Conservation (phyloP, 2,113 vertebrate species). For the human region DNA sequence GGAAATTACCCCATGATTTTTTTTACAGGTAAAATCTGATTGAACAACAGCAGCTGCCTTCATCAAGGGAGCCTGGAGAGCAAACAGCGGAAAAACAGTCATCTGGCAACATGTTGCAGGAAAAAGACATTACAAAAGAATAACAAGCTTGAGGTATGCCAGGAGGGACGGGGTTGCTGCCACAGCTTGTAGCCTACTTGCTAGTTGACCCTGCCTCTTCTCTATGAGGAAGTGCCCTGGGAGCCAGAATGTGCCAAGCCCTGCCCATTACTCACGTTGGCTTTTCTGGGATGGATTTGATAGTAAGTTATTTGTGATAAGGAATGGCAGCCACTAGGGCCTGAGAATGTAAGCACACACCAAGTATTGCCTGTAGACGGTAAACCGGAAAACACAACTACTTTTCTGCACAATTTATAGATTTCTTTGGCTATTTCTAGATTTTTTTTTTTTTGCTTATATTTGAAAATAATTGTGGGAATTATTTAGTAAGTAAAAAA, state of each 20-base stretch:
- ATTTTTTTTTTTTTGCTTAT: not conserved
- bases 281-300: not conserved
- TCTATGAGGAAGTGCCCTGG: fast-evolving
- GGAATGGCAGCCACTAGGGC: not conserved
- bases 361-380: not conserved
- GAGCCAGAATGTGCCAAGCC: not conserved
- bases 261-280: not conserved
- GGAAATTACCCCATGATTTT: not conserved
- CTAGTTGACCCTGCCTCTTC: not conserved
- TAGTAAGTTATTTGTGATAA: not conserved
- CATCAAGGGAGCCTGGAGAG: not conserved
- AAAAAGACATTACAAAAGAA: not conserved
- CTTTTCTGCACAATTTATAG: not conserved
- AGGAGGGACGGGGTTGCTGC: not conserved
- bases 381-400: not conserved
- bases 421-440: not conserved
- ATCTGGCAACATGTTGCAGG: not conserved
- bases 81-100: not conserved
- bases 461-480: not conserved
- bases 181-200: not conserved
- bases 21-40: not conserved
- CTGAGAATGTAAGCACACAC: not conserved
- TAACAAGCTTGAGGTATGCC: not conserved
- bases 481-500: not conserved
- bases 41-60: not conserved